Percentiles rank a stretch among this genome's conserved stretches.
These are phyloP conservation scores for Sphenopsis melanotis DNA, from an alignment of 2,797 vertebrate species.

Conservation along the genomic window DNA sequence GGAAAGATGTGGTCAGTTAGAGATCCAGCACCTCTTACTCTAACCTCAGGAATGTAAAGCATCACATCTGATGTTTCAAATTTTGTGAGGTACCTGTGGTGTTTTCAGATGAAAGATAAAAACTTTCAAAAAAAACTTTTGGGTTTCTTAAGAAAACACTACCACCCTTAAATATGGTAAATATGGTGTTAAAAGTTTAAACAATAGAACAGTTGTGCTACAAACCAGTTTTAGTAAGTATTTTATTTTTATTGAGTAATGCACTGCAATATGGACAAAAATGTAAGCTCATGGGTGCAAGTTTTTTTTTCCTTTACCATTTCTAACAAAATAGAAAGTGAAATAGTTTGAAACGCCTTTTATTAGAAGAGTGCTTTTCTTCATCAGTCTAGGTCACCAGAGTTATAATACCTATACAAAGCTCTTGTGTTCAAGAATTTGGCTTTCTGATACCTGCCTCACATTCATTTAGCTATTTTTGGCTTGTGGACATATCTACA, in stretches of 20 bases:
- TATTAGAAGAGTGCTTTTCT: not conserved
- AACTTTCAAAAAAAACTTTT: fast-evolving
- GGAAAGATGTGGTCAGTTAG: not conserved
- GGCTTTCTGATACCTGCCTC: not conserved
- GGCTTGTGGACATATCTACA: not conserved
- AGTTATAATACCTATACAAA: not conserved
- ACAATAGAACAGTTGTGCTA: not conserved
- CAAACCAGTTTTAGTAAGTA: not conserved
- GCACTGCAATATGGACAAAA: not conserved
- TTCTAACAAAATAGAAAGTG: not conserved
- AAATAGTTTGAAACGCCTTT: not conserved
- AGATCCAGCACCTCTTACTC: not conserved
- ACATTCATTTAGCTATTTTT: not conserved
- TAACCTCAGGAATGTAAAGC: not conserved
- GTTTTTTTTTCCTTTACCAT: not conserved
- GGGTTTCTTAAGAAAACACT: not conserved
- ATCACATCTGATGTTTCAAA: not conserved
- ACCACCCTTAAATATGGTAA: not conserved
- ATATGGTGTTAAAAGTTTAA: not conserved
- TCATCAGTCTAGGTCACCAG: not conserved
- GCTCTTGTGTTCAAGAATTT: not conserved
- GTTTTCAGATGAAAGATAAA: not conserved
- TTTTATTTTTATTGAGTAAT: not conserved
- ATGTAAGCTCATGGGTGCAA: fast-evolving
- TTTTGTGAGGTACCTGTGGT: not conserved